Base-by-base conservation (phyloP, 2,113 vertebrate genomes). In the Nibea coibor region DNA sequence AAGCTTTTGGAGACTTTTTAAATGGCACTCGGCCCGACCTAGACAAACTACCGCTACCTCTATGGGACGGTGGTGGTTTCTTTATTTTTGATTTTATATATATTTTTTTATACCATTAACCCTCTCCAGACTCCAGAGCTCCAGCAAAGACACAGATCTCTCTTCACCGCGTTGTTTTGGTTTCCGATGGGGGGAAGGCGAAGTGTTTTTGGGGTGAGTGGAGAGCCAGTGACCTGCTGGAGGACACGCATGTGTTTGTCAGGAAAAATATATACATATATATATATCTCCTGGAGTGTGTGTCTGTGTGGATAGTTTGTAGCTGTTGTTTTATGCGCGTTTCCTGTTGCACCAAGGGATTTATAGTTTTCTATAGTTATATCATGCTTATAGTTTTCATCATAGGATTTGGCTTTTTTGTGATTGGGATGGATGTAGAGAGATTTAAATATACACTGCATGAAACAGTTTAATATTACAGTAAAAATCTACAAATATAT, bases 191-290 rank as follows among this genome's bases (percentile, higher is more conserved):
- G 39, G 72, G 71, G 64, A 58, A 69, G 70, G 64, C n/a, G 75
- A 85, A 39, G 81, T 62, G 82, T 75, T 74, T 43, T 69, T 42
- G 87, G 84, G 91, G 91, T 88, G 76, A 91, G 91, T 89, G 53
- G 24, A 70, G 66, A 71, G 22, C 35, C 61, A 67, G 82, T 82
- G 83, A 83, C 87, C 78, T 54, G 62, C 72, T 67, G 85, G 80
- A 86, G 89, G 84, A 83, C 89, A 87, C 59, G 47, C 69, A 17
- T 58, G 83, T 57, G 47, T 68, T 53, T 26, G 14, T 53, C 14
- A 19, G 10, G 12, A 26, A 16, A 50, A 58, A n/a, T n/a, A n/a
- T n/a, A n/a, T n/a, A n/a, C n/a, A n/a, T n/a, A n/a, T n/a, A n/a
- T n/a, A n/a, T n/a, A 64, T 26, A 65, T 35, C 45, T 43, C 14